These are phyloP conservation scores for Synergus itoensis DNA, from an alignment of 2,888 invertebrate genomes.

Conservation along the genomic window DNA sequence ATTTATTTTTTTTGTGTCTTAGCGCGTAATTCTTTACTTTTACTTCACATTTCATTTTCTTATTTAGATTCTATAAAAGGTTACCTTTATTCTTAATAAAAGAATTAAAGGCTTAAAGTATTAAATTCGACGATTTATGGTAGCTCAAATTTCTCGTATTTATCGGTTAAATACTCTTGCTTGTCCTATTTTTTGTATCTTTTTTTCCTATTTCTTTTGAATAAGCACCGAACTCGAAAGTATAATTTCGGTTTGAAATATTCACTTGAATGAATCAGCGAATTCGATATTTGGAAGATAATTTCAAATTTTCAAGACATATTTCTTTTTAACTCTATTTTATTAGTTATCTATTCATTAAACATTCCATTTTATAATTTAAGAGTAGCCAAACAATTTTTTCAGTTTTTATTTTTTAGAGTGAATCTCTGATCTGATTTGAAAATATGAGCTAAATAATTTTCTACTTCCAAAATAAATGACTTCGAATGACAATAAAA, in stretches of 20 bases:
- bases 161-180: not conserved
- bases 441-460: slow-evolving; percentile 6
- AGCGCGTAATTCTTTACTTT: not conserved
- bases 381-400: not conserved
- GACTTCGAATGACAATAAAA: slow-evolving; percentile 19
- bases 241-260: not conserved
- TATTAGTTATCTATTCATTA: not conserved
- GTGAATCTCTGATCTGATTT: not conserved
- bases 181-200: not conserved
- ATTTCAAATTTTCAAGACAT: not conserved
- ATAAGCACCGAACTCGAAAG: not conserved
- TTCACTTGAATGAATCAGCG: not conserved
- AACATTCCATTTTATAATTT: not conserved
- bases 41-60: not conserved
- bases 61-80: not conserved
- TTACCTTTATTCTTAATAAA: not conserved
- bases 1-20: not conserved
- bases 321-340: not conserved
- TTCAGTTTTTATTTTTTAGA: no score
- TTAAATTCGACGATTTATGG: not conserved
- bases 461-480: not conserved
- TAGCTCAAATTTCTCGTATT: slow-evolving; percentile 1
- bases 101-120: not conserved
- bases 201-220: not conserved
- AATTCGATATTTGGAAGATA: not conserved